A percentile compares a stretch with the other conserved stretches of the same genome.
Evolutionary conservation across 1,140 invertebrate species (phyloP).

Genomic region (Penaeus indicus): DNA sequence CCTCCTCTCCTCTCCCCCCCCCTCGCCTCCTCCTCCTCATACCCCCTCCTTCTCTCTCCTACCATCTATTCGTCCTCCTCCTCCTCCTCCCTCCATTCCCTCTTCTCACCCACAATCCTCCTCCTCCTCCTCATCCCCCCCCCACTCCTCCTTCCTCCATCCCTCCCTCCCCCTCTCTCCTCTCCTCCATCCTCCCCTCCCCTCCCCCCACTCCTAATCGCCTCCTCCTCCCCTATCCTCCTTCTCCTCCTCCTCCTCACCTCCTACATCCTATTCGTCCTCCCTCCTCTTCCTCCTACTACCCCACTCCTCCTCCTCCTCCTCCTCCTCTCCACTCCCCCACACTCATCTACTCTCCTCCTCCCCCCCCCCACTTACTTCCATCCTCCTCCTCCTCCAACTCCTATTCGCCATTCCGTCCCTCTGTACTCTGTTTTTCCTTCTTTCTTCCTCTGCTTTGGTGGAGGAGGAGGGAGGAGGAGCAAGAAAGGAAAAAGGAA

Average conservation of each 20-base stretch:
- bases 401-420: neutral
- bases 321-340: constrained; percentile 10
- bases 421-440: neutral
- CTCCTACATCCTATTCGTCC: neutral
- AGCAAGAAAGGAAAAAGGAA: no score
- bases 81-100: constrained; percentile 22
- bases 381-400: neutral
- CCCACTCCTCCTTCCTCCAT: no score
- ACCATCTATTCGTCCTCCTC: no score
- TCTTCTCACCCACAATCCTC: no score
- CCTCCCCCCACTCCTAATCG: no score
- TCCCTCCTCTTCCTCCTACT: no score
- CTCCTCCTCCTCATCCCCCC: no score
- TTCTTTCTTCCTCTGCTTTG: neutral
- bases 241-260: neutral
- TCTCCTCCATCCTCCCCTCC: no score
- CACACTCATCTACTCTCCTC: neutral
- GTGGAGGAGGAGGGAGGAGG: no score
- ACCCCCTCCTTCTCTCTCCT: constrained; percentile 5
- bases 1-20: constrained; percentile 4
- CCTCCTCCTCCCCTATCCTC: neutral
- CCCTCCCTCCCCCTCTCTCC: no score
- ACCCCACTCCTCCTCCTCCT: neutral
- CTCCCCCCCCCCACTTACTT: neutral
- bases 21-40: constrained; percentile 3